Conservation (phyloP, 1,140 invertebrate genomes). For the Nasonia longicornis region DNA sequence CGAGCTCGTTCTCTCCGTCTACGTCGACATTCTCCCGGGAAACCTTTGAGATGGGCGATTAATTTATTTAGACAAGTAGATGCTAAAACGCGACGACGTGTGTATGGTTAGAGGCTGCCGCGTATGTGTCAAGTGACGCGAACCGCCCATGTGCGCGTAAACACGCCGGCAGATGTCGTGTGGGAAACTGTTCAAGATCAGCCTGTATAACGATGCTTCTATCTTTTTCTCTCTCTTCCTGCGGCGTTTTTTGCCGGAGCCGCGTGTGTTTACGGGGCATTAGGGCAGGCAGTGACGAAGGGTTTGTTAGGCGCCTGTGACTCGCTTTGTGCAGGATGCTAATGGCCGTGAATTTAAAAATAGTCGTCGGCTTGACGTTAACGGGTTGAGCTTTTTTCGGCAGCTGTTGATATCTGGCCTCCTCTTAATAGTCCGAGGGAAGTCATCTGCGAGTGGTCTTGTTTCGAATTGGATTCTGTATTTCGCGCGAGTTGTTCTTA, state of each 20-base stretch:
- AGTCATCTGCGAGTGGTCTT: no score
- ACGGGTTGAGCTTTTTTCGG: background rate
- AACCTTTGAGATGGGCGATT: conserved; percentile 2
- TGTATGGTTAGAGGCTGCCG: background rate
- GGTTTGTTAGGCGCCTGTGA: background rate
- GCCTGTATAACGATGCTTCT: background rate
- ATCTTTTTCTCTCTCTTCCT: background rate
- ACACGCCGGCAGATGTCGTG: conserved; percentile 21
- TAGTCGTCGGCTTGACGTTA: background rate
- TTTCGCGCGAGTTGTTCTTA: no score
- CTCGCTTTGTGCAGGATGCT: conserved; percentile 2
- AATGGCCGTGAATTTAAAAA: conserved; percentile 12
- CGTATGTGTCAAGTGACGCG: background rate
- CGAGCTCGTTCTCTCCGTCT: background rate
- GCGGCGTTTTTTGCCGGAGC: background rate
- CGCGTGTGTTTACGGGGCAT: conserved; percentile 2
- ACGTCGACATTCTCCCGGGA: background rate
- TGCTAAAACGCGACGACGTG: background rate
- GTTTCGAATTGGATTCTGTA: no score
- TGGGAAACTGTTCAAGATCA: conserved; percentile 29
- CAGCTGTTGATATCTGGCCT: no score
- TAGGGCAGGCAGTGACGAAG: conserved; percentile 14
- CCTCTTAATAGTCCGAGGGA: no score
- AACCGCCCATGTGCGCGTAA: background rate
- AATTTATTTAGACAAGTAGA: conserved; percentile 27